Evolutionary conservation across 2,113 vertebrate species (phyloP), one percentile per base, ranked within the genome.

Genomic region (Cyprinus carpio): DNA sequence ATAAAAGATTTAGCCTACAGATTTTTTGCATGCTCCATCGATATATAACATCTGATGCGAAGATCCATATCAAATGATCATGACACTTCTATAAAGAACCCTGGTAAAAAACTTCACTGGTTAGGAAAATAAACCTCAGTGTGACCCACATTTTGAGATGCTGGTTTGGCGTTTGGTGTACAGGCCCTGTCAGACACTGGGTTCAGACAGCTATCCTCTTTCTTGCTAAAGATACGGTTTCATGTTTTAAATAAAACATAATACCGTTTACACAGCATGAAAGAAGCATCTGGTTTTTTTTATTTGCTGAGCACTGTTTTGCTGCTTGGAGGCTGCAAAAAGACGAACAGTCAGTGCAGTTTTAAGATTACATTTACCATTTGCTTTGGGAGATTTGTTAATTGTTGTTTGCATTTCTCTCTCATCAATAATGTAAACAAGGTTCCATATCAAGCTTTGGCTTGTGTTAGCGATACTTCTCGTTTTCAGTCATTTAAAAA

Each of bases 171-270:
- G 89, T 87, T 88, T 13, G 18, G 81, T 86, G 75, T 67, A n/a
- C 49, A 82, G 31, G 75, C 89, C 83, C 69, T 54, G 77, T 86
- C 54, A 23, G 82, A 77, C 67, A 83, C 58, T 37, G 84, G 87
- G 72, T 80, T 89, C 89, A 87, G 76, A 81, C 91, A 62, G 86
- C 87, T 84, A 91, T 93, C 91, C 84, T 12, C 87, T 93, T 92
- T 92, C 93, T 88, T 86, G 54, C 69, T 0, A 54, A 13, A 29
- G 91, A 87, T 93, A 83, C 25, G 74, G 90, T 95, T 94, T 92
- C 93, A 91, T 89, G 89, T 93, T 93, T 94, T 94, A 94, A 95
- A 94, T 94, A 93, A 94, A 94, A 94, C 93, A 94, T 94, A 89
- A 89, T 85, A 92, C 88, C 85, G 83, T 87, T 92, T 88, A 90